These are phyloP conservation scores for Galaxea fascicularis DNA, from an alignment of 92 coral and sea anemone species.

Conservation along the genomic window DNA sequence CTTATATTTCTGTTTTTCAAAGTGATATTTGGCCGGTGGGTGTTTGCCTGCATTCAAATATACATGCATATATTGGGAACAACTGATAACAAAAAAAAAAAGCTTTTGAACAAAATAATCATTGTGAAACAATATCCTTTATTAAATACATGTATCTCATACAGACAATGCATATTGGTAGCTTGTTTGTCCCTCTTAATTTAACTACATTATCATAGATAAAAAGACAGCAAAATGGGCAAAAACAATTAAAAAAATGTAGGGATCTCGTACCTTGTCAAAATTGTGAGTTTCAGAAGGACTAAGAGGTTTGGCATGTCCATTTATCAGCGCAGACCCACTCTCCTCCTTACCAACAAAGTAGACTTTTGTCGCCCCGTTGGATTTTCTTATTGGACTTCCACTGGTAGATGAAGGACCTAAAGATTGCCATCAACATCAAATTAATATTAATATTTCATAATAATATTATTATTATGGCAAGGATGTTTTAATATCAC, in stretches of 20 bases:
- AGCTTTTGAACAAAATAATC: background rate
- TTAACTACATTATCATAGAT: too few relatives aligned
- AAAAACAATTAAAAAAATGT: background rate
- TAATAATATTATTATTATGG: too few relatives aligned
- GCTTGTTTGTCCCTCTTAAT: background rate
- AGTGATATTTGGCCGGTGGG: background rate
- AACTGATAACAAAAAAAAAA: background rate
- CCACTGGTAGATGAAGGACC: slow-evolving; percentile 50
- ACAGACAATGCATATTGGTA: background rate
- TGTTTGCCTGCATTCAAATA: background rate
- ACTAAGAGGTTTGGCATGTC: slow-evolving; percentile 3
- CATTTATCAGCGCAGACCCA: slow-evolving; percentile 12
- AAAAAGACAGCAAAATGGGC: background rate
- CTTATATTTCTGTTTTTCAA: too few relatives aligned
- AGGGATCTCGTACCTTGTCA: slow-evolving; percentile 37
- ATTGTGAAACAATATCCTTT: background rate
- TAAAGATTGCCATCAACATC: background rate
- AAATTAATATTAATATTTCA: background rate
- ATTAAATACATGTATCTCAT: slow-evolving; percentile 15
- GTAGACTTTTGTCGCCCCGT: slow-evolving; percentile 76
- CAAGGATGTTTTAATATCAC: background rate
- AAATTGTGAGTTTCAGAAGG: slow-evolving; percentile 19
- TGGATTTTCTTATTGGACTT: slow-evolving; percentile 38
- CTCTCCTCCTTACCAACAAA: slow-evolving; percentile 81
- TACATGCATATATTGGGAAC: background rate